Evolutionary conservation across 2,797 vertebrate species (phyloP).

Genomic region (Argya squamiceps): DNA sequence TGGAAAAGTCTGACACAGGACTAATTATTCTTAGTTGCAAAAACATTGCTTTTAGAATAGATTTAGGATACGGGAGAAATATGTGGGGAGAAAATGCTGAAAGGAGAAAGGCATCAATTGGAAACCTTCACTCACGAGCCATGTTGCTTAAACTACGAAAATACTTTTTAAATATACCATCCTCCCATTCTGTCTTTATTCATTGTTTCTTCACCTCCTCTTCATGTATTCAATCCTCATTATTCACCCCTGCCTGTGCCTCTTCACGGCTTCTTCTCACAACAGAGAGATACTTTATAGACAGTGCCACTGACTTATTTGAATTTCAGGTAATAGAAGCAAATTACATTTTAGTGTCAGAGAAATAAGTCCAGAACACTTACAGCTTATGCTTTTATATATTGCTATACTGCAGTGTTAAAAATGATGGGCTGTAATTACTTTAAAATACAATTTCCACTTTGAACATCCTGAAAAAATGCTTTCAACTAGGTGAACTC

Average conservation of each 20-base stretch:
- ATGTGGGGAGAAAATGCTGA: not conserved
- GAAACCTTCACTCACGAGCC: not conserved
- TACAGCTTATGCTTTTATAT: slow-evolving; percentile 21
- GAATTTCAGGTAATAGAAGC: slow-evolving; percentile 55
- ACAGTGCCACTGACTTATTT: not conserved
- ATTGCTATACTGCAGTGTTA: slow-evolving; percentile 11
- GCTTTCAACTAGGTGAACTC: slow-evolving; percentile 9
- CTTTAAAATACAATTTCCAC: slow-evolving; percentile 41
- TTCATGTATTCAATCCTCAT: not conserved
- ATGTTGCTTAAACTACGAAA: not conserved
- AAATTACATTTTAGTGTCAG: slow-evolving; percentile 43
- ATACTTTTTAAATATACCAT: not conserved
- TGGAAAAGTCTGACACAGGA: not conserved
- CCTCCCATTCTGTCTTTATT: not conserved
- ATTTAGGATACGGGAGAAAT: not conserved
- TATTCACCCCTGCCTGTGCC: not conserved
- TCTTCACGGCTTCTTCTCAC: not conserved
- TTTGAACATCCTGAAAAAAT: slow-evolving; percentile 1
- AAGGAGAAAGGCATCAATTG: not conserved
- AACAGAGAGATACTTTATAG: not conserved
- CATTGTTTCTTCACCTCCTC: not conserved
- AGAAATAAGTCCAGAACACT: slow-evolving; percentile 42
- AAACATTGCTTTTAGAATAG: not conserved
- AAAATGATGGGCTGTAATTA: slow-evolving; percentile 50
- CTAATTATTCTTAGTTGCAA: not conserved